These are phyloP conservation scores for Hippocampus barbouri DNA, from an alignment of 2,113 vertebrate genomes.

Conservation along the genomic window DNA sequence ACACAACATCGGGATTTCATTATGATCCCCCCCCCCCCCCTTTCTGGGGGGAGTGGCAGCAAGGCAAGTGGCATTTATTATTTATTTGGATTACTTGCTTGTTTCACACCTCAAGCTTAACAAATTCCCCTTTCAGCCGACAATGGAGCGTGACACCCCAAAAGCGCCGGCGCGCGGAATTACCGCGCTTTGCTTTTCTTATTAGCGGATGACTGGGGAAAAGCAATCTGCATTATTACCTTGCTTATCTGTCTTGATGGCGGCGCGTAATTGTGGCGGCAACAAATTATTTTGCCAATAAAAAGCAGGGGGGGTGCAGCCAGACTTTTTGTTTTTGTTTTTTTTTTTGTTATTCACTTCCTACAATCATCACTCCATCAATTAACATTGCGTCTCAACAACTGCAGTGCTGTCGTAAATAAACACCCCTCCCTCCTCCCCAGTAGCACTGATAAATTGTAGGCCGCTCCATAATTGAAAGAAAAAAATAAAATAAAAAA, in stretches of 20 bases:
- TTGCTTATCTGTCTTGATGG: neutral
- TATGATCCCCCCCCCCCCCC: neutral
- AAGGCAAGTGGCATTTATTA: neutral
- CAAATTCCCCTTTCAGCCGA: neutral
- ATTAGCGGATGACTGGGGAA: neutral
- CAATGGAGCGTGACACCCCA: slow-evolving; percentile 5
- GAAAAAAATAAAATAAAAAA: too few species aligned
- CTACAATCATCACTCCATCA: neutral
- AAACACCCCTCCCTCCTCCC: too few species aligned
- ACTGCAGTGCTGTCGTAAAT: too few species aligned
- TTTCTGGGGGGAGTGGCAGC: neutral
- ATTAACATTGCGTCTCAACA: neutral
- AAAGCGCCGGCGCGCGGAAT: neutral
- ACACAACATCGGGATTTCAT: slow-evolving; percentile 1
- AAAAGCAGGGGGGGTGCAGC: neutral
- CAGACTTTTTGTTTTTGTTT: neutral
- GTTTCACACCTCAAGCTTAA: slow-evolving; percentile 14
- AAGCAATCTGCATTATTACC: slow-evolving; percentile 6
- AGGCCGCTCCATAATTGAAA: too few species aligned
- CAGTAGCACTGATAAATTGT: too few species aligned
- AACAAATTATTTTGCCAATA: neutral
- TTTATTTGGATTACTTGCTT: slow-evolving; percentile 23
- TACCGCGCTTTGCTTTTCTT: slow-evolving; percentile 1
- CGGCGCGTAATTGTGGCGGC: neutral
- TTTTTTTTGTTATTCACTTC: neutral